These are phyloP conservation scores for Graphium colonna DNA, from an alignment of 2,888 invertebrate genomes.

Conservation along the genomic window DNA sequence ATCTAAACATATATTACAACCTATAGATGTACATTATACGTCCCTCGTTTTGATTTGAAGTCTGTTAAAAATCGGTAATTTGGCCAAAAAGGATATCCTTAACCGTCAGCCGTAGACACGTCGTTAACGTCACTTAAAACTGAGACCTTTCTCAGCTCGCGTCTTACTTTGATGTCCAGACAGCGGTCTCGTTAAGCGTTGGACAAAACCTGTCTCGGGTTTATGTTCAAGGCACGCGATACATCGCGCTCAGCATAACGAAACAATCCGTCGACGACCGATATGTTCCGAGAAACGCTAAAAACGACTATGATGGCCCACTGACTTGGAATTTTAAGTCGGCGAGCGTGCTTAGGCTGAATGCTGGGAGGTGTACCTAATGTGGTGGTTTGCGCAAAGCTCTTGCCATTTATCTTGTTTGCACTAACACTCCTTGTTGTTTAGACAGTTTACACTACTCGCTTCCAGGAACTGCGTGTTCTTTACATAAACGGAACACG, in stretches of 20 bases:
- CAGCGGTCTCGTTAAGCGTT: conserved; percentile 56
- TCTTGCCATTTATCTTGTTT: conserved; percentile 13
- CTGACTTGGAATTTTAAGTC: conserved; percentile 40
- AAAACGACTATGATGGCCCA: conserved; percentile 40
- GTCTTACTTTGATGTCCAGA: conserved; percentile 54
- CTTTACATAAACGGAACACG: not conserved
- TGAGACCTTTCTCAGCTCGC: conserved; percentile 33
- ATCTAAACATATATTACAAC: too few species aligned
- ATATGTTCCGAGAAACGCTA: conserved; percentile 56
- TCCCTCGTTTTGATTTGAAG: too few species aligned
- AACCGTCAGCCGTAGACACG: conserved; percentile 8
- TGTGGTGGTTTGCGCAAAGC: conserved; percentile 24
- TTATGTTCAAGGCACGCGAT: conserved; percentile 60
- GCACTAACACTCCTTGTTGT: conserved; percentile 7
- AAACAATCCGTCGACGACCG: conserved; percentile 46
- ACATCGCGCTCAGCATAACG: conserved; percentile 47
- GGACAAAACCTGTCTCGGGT: conserved; percentile 57
- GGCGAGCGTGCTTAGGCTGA: not conserved
- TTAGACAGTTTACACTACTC: conserved; percentile 9
- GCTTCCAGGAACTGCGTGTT: conserved; percentile 2
- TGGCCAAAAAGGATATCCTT: conserved; percentile 13
- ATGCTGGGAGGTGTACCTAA: not conserved
- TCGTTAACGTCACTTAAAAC: conserved; percentile 21
- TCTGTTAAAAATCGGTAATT: conserved; percentile 12
- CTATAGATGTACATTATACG: too few species aligned